Conservation (phyloP, 2,888 invertebrate genomes). For the Nomada ferruginata region DNA sequence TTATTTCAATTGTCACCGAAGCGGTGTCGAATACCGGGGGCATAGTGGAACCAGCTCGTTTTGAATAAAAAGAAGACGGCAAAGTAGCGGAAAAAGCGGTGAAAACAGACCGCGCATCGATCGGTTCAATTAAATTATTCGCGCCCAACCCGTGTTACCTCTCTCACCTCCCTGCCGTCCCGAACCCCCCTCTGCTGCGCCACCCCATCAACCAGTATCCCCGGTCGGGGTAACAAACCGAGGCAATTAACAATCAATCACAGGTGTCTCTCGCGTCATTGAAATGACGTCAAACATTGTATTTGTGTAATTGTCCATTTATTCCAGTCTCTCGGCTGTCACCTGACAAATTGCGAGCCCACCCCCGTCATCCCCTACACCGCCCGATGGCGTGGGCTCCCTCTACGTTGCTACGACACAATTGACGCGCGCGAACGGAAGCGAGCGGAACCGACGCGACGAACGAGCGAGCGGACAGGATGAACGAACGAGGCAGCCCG, state of each 20-base stretch:
- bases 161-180: conserved; percentile 42
- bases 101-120: conserved; percentile 78
- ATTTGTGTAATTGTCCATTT: conserved; percentile 84
- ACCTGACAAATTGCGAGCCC: conserved; percentile 82
- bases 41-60: conserved; percentile 57
- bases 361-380: neutral
- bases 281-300: conserved; percentile 84
- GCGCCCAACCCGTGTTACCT: conserved; percentile 71
- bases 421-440: conserved; percentile 21
- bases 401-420: conserved; percentile 62
- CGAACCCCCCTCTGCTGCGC: conserved; percentile 10
- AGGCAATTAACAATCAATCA: conserved; percentile 84
- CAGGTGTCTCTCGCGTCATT: conserved; percentile 83
- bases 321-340: conserved; percentile 83
- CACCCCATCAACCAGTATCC: conserved; percentile 44
- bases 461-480: neutral
- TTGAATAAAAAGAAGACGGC: conserved; percentile 57
- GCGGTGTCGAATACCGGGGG: neutral
- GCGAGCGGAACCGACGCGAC: conserved; percentile 15
- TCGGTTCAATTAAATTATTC: conserved; percentile 82
- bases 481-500: neutral
- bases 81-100: conserved; percentile 65
- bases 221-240: conserved; percentile 82
- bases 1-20: neutral
- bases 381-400: conserved; percentile 35